A percentile compares a stretch with the other conserved stretches of the same genome.
Conservation (phyloP, 1,140 invertebrate genomes). For the Dreissena rostriformis region DNA sequence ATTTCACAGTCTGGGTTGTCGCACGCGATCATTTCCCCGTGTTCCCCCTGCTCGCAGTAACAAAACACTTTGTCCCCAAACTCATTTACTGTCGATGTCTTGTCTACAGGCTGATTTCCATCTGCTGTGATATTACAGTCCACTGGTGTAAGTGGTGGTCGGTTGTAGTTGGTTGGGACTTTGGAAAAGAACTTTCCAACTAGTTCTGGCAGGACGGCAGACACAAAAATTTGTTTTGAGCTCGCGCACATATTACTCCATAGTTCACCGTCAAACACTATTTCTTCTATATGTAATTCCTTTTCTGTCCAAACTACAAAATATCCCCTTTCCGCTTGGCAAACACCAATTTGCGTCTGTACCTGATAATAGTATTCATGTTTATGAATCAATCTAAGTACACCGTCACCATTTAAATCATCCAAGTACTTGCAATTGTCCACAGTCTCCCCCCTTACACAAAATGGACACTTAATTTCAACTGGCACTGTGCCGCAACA, state of each 20-base stretch:
- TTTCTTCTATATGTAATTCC: conserved; percentile 22
- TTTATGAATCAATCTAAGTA: background rate
- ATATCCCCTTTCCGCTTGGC: conserved; percentile 14
- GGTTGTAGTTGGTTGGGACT: too few relatives aligned
- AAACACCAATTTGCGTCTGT: conserved; percentile 31
- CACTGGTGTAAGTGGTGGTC: background rate
- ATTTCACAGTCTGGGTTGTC: conserved; percentile 37
- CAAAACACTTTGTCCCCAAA: background rate
- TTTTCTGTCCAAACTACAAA: conserved; percentile 47
- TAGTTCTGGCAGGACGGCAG: conserved; percentile 29
- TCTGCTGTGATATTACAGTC: background rate
- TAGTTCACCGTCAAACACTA: conserved; percentile 25
- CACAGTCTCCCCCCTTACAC: conserved; percentile 35
- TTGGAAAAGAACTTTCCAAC: conserved; percentile 29
- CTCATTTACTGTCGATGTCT: background rate
- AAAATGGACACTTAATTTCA: conserved; percentile 46
- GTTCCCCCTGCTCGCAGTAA: conserved; percentile 8
- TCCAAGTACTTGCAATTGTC: conserved; percentile 24
- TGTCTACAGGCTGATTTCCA: background rate
- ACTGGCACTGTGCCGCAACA: conserved; percentile 12
- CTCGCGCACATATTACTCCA: conserved; percentile 6
- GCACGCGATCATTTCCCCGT: conserved; percentile 35
- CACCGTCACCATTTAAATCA: background rate
- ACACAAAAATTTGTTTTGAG: background rate
- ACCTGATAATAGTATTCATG: conserved; percentile 54